These are phyloP conservation scores for Heteronetta atricapilla DNA, from an alignment of 2,113 vertebrate species.

Conservation along the genomic window DNA sequence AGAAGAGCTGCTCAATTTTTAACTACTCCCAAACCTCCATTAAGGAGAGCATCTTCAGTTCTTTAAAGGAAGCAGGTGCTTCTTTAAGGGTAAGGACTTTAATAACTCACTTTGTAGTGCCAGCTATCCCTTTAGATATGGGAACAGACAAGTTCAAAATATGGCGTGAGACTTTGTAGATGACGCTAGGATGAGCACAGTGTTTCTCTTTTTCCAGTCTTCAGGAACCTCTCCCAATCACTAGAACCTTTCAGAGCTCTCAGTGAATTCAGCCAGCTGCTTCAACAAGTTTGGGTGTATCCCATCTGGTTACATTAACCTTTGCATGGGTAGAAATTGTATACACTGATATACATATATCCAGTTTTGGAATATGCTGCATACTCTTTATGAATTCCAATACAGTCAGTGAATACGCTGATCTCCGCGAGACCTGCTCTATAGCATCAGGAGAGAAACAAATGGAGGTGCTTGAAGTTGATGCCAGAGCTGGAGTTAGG, in stretches of 20 bases:
- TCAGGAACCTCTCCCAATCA: neutral
- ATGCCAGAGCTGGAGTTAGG: accelerated
- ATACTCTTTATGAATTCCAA: neutral
- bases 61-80: neutral
- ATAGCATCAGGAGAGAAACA: neutral
- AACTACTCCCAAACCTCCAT: neutral
- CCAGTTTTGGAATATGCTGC: neutral
- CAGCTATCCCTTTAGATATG: neutral
- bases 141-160: neutral
- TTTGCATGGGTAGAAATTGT: neutral
- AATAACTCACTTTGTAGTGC: neutral
- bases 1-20: neutral
- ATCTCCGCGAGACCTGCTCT: neutral
- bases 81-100: neutral
- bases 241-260: neutral
- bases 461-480: neutral
- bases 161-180: neutral
- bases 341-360: accelerated
- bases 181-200: neutral
- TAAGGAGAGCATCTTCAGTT: neutral
- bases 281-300: neutral
- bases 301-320: neutral
- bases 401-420: neutral
- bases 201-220: neutral
- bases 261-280: neutral